Evolutionary conservation across 1,140 invertebrate species (phyloP).

Genomic region (Drosophila repleta): DNA sequence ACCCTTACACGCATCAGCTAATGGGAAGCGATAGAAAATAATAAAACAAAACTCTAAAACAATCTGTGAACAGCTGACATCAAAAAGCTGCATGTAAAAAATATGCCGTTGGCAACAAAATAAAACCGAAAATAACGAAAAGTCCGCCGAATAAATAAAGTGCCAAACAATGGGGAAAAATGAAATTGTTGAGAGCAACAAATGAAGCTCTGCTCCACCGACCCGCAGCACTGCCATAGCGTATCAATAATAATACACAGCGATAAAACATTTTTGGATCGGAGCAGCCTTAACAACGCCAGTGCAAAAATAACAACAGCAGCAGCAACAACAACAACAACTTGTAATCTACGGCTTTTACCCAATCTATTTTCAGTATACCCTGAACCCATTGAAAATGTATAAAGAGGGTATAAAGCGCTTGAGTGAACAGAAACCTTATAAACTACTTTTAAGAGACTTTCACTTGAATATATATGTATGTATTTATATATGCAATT

Average conservation of each 20-base stretch:
- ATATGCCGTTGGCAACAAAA: no score
- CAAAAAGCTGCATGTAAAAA: not conserved
- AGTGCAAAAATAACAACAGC: conserved; percentile 28
- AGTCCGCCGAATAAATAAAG: conserved; percentile 21
- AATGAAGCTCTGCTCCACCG: conserved; percentile 13
- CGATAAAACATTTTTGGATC: conserved; percentile 54
- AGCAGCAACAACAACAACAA: conserved; percentile 25
- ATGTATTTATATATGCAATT: no score
- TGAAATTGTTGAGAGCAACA: conserved; percentile 21
- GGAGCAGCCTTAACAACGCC: conserved; percentile 51
- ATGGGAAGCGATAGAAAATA: conserved; percentile 31
- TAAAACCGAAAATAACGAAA: conserved; percentile 16
- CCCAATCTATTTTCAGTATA: not conserved
- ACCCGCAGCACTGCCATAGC: conserved; percentile 28
- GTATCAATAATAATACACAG: conserved; percentile 71
- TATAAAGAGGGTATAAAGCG: no score
- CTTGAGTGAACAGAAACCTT: no score
- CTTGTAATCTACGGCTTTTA: conserved; percentile 48
- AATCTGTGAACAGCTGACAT: conserved; percentile 39
- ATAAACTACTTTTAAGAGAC: no score
- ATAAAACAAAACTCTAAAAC: conserved; percentile 51
- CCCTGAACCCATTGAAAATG: no score
- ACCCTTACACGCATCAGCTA: conserved; percentile 27
- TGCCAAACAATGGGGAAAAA: conserved; percentile 22
- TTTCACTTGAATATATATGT: no score